Evolutionary conservation across 2,888 invertebrate genomes (phyloP), one percentile per base, ranked within the genome.

Genomic region (Drosophila yooni): DNA sequence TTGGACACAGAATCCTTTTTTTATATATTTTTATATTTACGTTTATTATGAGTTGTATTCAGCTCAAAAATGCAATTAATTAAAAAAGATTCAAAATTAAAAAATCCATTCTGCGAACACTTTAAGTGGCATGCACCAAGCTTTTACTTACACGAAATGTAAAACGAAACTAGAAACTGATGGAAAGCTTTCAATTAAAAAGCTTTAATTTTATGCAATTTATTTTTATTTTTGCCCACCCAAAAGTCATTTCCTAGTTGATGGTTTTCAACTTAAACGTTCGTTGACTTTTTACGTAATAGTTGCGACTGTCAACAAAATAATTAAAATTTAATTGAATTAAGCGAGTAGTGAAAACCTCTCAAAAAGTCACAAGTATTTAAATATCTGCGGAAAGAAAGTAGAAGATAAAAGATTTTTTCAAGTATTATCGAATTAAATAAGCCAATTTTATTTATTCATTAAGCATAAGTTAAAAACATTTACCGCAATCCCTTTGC

Each of bases 291-390:
- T 57, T 53, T 34, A 18, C 33, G 21, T 25, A 25, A 34, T 31
- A 46, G 27, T 31, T 46, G 48, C 21, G 60, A 56, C 56, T 74
- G 87, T 72, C 73, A 83, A 83, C 71, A 86, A 74, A 86, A 62
- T 51, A 88, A 78, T 86, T 73, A 62, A 86, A 63, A 46, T 43
- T 53, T 81, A 83, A 83, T 81, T 88, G 48, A 80, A 88, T 88
- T 73, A 86, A 56, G 53, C 29, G 18, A 36, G 36, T 36, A 33
- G 25, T 18, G 7, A n/a, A 33, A 36, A 69, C 57, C 57, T 21
- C 40, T 21, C 48, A 27, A n/a, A n/a, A 29, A 10, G 27, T n/a
- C 15, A 40, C n/a, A 36, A n/a, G 15, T 13, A 54, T n/a, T 33
- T 15, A 18, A 25, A 25, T 10, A 43, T 29, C 11, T 31, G 13